Conservation (phyloP, 2,888 invertebrate genomes). For the Scaptodrosophila latifasciaeformis region DNA sequence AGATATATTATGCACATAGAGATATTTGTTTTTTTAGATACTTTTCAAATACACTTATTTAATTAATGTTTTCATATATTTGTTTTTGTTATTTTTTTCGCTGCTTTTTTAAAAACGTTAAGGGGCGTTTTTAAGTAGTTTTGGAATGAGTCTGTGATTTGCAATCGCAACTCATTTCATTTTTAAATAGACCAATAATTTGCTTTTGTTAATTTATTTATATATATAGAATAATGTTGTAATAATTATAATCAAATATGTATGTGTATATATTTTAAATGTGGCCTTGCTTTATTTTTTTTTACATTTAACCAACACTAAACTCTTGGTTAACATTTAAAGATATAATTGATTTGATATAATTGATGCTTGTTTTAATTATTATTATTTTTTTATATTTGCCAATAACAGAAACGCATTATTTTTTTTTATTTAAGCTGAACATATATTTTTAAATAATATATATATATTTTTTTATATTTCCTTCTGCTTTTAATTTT, state of each 20-base stretch:
- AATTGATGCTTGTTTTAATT: conserved; percentile 53
- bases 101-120: conserved; percentile 20
- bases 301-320: conserved; percentile 63
- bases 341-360: conserved; percentile 41
- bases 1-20: conserved; percentile 38
- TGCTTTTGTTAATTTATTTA: conserved; percentile 30
- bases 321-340: conserved; percentile 66
- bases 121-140: conserved; percentile 3
- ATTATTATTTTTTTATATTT: conserved; percentile 7
- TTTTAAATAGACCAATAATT: conserved; percentile 50
- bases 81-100: conserved; percentile 1
- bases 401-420: conserved; percentile 7
- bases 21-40: conserved; percentile 40
- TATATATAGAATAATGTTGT: conserved; percentile 28
- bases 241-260: no score
- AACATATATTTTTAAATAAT: conserved; percentile 18
- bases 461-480: conserved; percentile 25
- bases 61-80: conserved; percentile 56
- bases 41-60: conserved; percentile 59
- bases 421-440: conserved; percentile 16
- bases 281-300: conserved; percentile 12
- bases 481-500: conserved; percentile 45
- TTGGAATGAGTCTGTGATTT: conserved; percentile 49
- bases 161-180: conserved; percentile 58
- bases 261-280: conserved; percentile 23